phyloP scores from a whole-genome alignment of 2,113 vertebrate species.

The Capreolus pygargus region DNA sequence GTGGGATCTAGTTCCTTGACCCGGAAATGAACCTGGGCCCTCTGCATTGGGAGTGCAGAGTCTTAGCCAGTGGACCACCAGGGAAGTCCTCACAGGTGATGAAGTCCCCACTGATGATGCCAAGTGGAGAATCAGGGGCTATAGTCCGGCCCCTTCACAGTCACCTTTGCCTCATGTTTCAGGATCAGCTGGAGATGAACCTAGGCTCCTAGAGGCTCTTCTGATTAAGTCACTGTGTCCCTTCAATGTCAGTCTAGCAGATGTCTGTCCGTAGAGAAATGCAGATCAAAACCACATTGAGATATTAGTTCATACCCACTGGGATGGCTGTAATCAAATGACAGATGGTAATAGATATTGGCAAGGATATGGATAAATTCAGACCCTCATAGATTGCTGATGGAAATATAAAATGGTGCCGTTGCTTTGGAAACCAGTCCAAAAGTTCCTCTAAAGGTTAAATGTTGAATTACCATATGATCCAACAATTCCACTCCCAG shows the following conservation, averaged over 20 bases:
- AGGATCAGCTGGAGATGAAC: not conserved
- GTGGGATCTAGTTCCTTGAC: not conserved
- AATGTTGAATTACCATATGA: not conserved
- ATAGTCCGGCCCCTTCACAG: accelerated
- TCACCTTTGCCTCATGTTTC: not conserved
- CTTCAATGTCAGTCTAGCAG: not conserved
- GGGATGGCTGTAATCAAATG: not conserved
- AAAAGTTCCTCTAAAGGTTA: not conserved
- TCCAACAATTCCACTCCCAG: not conserved
- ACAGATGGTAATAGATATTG: not conserved
- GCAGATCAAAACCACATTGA: slow-evolving; percentile 1
- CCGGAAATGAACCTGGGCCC: not conserved
- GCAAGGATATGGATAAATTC: not conserved
- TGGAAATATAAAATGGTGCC: not conserved
- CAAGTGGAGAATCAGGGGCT: not conserved
- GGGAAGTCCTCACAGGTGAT: not conserved
- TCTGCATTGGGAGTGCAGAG: not conserved
- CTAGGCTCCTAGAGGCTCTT: not conserved
- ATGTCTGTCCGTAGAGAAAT: not conserved
- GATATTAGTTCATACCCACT: not conserved
- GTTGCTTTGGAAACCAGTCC: not conserved
- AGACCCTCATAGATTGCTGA: not conserved
- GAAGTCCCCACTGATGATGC: not conserved
- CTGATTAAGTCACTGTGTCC: not conserved
- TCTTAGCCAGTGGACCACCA: not conserved